Evolutionary conservation across 2,888 invertebrate species (phyloP).

Genomic region (Lasioglossum morio): DNA sequence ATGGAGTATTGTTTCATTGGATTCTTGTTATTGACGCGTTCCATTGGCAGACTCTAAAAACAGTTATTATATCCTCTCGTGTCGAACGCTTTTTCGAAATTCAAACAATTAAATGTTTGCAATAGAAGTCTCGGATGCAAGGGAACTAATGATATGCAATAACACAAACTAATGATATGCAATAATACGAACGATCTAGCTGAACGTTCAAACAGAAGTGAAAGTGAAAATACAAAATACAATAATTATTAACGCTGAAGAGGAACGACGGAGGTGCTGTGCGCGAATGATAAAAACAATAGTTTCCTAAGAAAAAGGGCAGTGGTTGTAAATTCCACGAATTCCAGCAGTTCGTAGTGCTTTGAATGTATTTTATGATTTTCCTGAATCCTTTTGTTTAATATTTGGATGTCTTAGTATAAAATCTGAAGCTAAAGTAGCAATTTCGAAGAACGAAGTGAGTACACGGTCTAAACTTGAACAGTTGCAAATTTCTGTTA

Average conservation of each 20-base stretch:
- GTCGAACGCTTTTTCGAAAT: neutral
- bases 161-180: too few relatives aligned
- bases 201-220: too few relatives aligned
- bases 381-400: neutral
- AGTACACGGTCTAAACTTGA: neutral
- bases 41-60: neutral
- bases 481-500: neutral
- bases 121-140: too few relatives aligned
- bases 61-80: neutral
- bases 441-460: neutral
- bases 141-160: too few relatives aligned
- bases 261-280: too few relatives aligned
- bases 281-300: too few relatives aligned
- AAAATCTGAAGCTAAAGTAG: neutral
- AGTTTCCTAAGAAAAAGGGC: too few relatives aligned
- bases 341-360: too few relatives aligned
- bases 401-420: neutral
- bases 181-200: too few relatives aligned
- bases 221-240: too few relatives aligned
- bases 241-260: too few relatives aligned
- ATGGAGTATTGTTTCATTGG: neutral
- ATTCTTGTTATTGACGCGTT: slow-evolving; percentile 2
- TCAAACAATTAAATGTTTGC: neutral
- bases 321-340: too few relatives aligned
- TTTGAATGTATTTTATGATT: neutral